A percentile compares a stretch with the other conserved stretches of the same genome.
phyloP scores from a whole-genome alignment of 2,113 vertebrate genomes.

The Muntiacus reevesi region DNA sequence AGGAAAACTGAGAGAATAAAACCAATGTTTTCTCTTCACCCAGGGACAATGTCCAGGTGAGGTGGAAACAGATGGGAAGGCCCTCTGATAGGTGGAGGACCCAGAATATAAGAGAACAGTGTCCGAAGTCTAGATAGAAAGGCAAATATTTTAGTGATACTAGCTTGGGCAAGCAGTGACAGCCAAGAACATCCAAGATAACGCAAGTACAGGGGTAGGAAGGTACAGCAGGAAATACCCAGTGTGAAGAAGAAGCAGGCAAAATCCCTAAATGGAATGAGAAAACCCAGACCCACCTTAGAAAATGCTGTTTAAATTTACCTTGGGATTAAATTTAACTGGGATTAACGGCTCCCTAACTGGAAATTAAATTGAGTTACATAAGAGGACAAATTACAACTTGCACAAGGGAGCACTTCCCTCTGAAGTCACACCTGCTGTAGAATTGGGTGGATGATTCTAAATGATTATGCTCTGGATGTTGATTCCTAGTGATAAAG shows the following conservation, averaged over 20 bases:
- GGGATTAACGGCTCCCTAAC: not conserved
- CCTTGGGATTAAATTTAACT: not conserved
- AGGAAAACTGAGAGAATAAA: not conserved
- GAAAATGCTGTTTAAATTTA: not conserved
- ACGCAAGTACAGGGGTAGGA: not conserved
- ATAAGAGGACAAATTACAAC: not conserved
- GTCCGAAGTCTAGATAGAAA: not conserved
- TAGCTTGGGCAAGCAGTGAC: not conserved
- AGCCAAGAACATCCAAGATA: not conserved
- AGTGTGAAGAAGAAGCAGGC: not conserved
- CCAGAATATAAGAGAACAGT: not conserved
- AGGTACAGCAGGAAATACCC: not conserved
- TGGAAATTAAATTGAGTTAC: constrained; percentile 6
- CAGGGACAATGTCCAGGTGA: not conserved
- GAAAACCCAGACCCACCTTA: not conserved
- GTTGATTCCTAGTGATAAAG: not conserved
- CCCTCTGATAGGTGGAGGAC: fast-evolving
- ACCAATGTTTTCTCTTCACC: not conserved
- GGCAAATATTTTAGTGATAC: not conserved
- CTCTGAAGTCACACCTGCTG: not conserved
- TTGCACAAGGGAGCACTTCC: not conserved
- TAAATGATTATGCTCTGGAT: not conserved
- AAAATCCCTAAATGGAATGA: not conserved
- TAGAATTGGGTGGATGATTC: not conserved
- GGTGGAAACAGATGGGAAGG: not conserved